phyloP scores from a whole-genome alignment of 2,888 invertebrate genomes.

The Abscondita cerata region DNA sequence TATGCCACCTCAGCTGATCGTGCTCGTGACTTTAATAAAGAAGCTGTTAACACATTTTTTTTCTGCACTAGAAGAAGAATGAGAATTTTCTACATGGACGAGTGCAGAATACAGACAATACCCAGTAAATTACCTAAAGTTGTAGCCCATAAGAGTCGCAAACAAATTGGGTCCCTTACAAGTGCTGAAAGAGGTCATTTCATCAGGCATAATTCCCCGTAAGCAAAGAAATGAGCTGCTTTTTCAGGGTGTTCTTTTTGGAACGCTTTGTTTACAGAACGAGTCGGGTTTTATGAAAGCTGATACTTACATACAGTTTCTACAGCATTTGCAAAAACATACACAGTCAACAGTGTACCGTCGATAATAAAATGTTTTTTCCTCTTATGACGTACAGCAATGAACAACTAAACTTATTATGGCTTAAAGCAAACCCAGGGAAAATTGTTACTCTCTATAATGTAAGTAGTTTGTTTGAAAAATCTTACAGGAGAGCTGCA shows the following conservation, averaged over 20 bases:
- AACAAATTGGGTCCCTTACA: neutral
- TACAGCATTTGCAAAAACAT: neutral
- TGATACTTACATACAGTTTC: neutral
- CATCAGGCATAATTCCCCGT: no score
- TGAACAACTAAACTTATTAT: neutral
- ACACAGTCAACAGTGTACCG: no score
- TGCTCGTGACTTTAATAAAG: conserved; percentile 31
- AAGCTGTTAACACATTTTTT: conserved; percentile 1
- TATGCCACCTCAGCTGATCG: conserved; percentile 29
- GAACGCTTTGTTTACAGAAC: neutral
- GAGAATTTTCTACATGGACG: neutral
- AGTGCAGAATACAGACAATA: neutral
- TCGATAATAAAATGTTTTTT: neutral
- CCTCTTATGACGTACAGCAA: neutral
- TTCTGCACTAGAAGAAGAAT: no score
- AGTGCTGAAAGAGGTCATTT: no score
- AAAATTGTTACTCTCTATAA: neutral
- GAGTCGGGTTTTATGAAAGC: neutral
- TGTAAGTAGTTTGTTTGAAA: neutral
- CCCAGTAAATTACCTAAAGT: neutral
- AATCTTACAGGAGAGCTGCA: neutral
- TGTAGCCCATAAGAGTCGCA: neutral
- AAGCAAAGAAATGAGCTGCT: neutral
- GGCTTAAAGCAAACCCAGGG: neutral
- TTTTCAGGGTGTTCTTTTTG: neutral